Evolutionary conservation across 2,797 vertebrate genomes (phyloP), one percentile per base, ranked within the genome.

Genomic region (Silurus aristotelis): DNA sequence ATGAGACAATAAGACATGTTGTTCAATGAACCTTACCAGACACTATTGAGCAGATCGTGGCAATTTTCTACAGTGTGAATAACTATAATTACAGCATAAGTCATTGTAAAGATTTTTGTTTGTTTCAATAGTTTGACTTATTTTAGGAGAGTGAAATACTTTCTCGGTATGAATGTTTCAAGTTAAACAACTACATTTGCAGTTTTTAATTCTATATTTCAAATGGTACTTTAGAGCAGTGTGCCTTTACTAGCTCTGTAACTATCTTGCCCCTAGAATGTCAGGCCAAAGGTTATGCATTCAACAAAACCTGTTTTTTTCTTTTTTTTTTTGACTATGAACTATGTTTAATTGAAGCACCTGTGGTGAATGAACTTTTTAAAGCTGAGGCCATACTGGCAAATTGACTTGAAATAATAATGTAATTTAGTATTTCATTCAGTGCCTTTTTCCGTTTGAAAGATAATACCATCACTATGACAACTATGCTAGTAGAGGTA

Each of bases 381-480:
- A 27, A 52, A 46, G 60, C 8, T 27, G 70, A 60, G 1, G 10
- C 38, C 63, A 68, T 70, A 38, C 31, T 77, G 52, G 71, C 22
- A 82, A 78, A 80, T 55, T 31, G 25, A 31, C 75, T 87, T 19
- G 80, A 72, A 72, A 83, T 43, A 61, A 68, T 52, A 70, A 31
- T 31, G 25, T 72, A 43, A 46, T n/a, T 66, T 52, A 20, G 6
- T 83, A 48, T 84, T 70, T 80, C 25, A 67, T 84, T 83, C 10
- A 52, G 56, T 61, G 71, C 64, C 58, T 83, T 88, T 88, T 75
- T 63, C 43, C n/a, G 83, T 68, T 64, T 17, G 63, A 71, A 43
- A 77, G 61, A 88, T 91, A 93, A 93, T 88, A 85, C 89, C 89
- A 93, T 95, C 94, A 93, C 94, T 94, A 95, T 95, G 93, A 94